Conservation (phyloP, 2,113 vertebrate species). For the Ceyx cyanopectus region DNA sequence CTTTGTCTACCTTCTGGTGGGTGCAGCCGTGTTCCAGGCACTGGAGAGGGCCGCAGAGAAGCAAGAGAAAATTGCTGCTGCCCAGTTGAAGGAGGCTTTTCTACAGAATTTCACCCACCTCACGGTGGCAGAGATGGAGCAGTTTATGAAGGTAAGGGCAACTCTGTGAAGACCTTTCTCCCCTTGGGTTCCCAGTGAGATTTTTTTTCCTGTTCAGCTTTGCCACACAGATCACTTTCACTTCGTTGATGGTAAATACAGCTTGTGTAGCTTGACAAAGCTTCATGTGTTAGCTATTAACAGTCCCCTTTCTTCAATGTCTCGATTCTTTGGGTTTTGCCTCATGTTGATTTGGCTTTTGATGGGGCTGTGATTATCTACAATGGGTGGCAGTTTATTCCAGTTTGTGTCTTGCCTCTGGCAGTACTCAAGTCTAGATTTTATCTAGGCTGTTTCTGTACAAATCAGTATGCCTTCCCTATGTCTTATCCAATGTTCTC, state of each 20-base stretch:
- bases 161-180: background rate
- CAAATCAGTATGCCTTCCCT: background rate
- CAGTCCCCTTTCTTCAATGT: accelerated
- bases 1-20: constrained; percentile 61
- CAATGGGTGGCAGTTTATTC: background rate
- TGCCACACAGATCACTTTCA: background rate
- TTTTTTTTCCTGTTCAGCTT: background rate
- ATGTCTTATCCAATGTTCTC: background rate
- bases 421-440: background rate
- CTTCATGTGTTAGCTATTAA: background rate
- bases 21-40: constrained; percentile 66
- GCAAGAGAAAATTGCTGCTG: constrained; percentile 53
- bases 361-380: background rate
- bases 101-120: constrained; percentile 63
- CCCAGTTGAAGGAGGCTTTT: constrained; percentile 64
- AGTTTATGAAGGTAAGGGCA: constrained; percentile 71
- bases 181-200: background rate
- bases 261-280: background rate
- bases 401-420: background rate
- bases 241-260: background rate
- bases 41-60: constrained; percentile 62
- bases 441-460: background rate
- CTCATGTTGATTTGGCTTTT: background rate
- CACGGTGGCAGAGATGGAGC: constrained; percentile 54
- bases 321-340: background rate